phyloP scores from a whole-genome alignment of 2,797 vertebrate genomes.

The Bufotes viridis region DNA sequence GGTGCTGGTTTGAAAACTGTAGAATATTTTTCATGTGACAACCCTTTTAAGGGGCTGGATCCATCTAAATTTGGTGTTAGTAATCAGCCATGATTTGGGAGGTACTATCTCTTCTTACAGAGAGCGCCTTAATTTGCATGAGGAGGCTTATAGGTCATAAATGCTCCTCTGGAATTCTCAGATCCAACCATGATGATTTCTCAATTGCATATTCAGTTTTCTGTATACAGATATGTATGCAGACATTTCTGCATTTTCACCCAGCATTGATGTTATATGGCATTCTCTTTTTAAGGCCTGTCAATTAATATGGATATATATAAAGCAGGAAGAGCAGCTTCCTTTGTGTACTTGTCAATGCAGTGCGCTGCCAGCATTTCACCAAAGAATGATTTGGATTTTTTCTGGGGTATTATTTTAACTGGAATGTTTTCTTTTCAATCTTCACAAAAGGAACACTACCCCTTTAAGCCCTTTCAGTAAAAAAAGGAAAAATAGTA shows the following conservation, averaged over 20 bases:
- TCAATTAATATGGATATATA: neutral
- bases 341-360: constrained; percentile 38
- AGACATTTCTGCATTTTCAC: neutral
- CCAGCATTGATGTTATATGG: too few species aligned
- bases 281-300: neutral
- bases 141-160: too few species aligned
- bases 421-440: constrained; percentile 57
- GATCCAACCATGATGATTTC: neutral
- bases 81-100: too few species aligned
- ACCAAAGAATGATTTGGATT: constrained; percentile 45
- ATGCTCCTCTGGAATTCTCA: too few species aligned
- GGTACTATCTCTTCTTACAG: too few species aligned
- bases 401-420: constrained; percentile 57
- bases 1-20: too few species aligned
- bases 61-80: too few species aligned
- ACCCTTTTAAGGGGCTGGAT: too few species aligned
- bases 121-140: too few species aligned
- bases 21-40: too few species aligned
- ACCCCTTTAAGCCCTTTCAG: constrained; percentile 59
- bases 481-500: constrained; percentile 56
- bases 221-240: neutral
- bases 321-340: constrained; percentile 10
- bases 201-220: neutral
- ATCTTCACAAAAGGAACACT: constrained; percentile 58
- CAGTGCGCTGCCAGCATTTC: constrained; percentile 20